Base-by-base conservation (phyloP, 2,797 vertebrate species). In the Aeoliscus strigatus region DNA sequence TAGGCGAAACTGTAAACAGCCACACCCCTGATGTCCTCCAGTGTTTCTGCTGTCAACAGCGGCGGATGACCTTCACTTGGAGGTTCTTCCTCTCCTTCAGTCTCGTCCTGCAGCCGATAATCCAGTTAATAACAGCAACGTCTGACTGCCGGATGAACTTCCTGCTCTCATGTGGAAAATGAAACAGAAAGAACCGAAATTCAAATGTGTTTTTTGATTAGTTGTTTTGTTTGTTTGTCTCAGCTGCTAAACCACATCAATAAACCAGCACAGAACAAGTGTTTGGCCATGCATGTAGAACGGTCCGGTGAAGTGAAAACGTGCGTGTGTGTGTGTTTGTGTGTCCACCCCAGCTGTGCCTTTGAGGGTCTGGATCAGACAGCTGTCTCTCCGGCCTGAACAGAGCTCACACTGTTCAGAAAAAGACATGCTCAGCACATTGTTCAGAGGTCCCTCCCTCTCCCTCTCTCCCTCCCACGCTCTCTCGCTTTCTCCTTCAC, bases 391-490 rank as follows among this genome's bases (percentile, higher is more conserved):
- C 51, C 13, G 60, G 38, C 29, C 66, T 55, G 64, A 84, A 90
- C 85, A 88, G 83, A 83, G 82, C 58, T 36, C 24, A 38, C 70
- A 78, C 75, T 87, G 87, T 89, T 85, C 33, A 35, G 62, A 67
- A 80, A 83, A 80, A 59, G 73, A 64, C 59, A 51, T 27, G 72
- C 73, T 85, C 75, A 75, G 78, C 81, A 82, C 75, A 83, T 81
- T 82, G 77, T 81, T 81, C 54, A 55, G 57, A 63, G 66, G 39
- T 57, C 50, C 48, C 66, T 66, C 57, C 44, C 52, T 4, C 44
- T 9, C 41, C 17, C 34, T 23, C 34, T 14, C 16, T 18, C 41
- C 29, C 34, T 11, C 39, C 17, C 27, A 16, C 46, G 35, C 24
- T 43, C 51, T 56, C 47, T 32, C 44, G 49, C 73, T 67, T 21